These are phyloP conservation scores for Sarcophaga subvicina DNA, from an alignment of 2,888 invertebrate species.

Conservation along the genomic window DNA sequence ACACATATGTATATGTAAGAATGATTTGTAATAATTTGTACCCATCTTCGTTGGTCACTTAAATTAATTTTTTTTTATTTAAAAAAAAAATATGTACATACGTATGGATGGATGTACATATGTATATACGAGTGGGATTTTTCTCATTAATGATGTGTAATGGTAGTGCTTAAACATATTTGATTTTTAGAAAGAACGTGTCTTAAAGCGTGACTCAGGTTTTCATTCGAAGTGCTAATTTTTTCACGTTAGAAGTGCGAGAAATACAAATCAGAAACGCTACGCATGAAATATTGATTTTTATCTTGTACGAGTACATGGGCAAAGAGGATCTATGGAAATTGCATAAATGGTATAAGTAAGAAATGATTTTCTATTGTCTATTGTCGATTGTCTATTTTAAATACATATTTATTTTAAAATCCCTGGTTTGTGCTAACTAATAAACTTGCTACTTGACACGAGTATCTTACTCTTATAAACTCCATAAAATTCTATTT, in stretches of 20 bases:
- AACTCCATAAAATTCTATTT: background rate
- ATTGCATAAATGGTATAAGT: background rate
- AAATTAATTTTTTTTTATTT: background rate
- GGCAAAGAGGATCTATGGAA: background rate
- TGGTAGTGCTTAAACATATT: background rate
- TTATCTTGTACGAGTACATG: background rate
- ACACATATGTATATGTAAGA: background rate
- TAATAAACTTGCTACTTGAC: too few species aligned
- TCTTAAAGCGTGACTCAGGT: conserved; percentile 57
- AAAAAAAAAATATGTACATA: background rate
- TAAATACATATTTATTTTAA: too few species aligned
- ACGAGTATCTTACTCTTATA: too few species aligned
- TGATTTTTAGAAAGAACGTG: conserved; percentile 43
- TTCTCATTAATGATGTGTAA: background rate
- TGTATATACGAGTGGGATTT: background rate
- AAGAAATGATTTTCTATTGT: too few species aligned
- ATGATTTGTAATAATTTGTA: background rate
- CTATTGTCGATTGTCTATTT: too few species aligned
- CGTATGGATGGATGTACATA: background rate
- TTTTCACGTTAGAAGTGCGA: conserved; percentile 46
- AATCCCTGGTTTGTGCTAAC: too few species aligned
- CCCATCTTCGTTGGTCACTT: background rate
- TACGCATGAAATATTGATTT: background rate
- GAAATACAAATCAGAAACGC: conserved; percentile 5
- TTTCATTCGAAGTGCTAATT: conserved; percentile 58